Evolutionary conservation across 2,888 invertebrate species (phyloP).

Genomic region (Campoplex nolae): DNA sequence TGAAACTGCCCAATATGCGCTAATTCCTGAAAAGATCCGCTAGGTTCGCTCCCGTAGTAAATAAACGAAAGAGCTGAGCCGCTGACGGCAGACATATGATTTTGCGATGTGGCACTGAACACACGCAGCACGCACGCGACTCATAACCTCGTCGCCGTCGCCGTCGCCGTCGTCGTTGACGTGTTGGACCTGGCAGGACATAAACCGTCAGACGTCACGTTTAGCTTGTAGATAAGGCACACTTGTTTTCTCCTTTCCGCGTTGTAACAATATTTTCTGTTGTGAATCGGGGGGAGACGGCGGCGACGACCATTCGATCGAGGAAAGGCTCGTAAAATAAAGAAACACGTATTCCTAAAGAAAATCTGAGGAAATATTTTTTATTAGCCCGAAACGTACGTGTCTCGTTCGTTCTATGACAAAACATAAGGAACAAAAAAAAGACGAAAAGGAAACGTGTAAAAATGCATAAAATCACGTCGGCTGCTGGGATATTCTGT

Average conservation of each 20-base stretch:
- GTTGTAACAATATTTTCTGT: neutral
- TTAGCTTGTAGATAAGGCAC: neutral
- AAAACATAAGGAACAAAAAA: neutral
- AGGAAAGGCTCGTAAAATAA: neutral
- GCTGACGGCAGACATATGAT: neutral
- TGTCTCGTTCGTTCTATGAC: neutral
- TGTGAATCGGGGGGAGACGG: neutral
- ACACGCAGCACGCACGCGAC: constrained; percentile 13
- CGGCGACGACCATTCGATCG: too few relatives aligned
- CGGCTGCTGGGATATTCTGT: constrained; percentile 68
- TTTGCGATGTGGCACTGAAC: constrained; percentile 61
- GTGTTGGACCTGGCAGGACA: neutral
- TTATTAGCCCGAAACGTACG: neutral
- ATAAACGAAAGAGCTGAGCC: too few relatives aligned
- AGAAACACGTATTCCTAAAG: neutral
- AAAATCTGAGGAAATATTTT: neutral
- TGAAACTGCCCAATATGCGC: too few relatives aligned
- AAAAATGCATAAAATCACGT: constrained; percentile 75
- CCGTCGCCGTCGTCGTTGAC: neutral
- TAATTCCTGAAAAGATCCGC: too few relatives aligned
- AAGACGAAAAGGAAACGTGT: constrained; percentile 27
- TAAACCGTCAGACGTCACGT: neutral
- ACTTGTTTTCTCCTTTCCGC: neutral
- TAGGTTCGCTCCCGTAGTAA: too few relatives aligned
- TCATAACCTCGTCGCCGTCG: constrained; percentile 57